Conservation (phyloP, 2,113 vertebrate species). For the Paraplagusia blochii region DNA sequence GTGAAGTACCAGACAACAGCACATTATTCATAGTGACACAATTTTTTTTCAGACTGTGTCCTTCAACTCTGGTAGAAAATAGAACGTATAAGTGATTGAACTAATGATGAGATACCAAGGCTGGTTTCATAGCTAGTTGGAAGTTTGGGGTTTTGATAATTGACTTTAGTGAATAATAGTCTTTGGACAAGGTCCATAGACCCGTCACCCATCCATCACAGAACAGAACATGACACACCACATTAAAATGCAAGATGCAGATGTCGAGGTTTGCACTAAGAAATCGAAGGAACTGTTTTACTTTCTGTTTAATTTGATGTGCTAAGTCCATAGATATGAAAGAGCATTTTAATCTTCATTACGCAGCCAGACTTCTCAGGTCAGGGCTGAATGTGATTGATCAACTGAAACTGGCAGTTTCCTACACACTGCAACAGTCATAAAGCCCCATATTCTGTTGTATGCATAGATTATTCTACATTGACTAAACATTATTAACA, state of each 20-base stretch:
- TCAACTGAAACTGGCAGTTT: not conserved
- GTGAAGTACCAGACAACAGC: not conserved
- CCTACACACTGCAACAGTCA: not conserved
- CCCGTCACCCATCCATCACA: too few relatives aligned
- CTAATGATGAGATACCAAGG: slow-evolving; percentile 13
- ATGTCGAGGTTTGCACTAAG: too few relatives aligned
- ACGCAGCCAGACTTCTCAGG: not conserved
- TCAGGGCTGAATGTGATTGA: not conserved
- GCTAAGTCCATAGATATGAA: not conserved
- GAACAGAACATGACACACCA: too few relatives aligned
- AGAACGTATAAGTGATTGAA: slow-evolving; percentile 16
- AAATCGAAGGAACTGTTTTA: too few relatives aligned
- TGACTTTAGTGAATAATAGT: too few relatives aligned
- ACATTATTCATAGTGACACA: slow-evolving; percentile 24
- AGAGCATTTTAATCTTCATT: slow-evolving; percentile 1
- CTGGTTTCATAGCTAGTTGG: too few relatives aligned
- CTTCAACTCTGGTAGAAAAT: slow-evolving; percentile 10
- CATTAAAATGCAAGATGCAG: too few relatives aligned
- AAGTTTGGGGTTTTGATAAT: too few relatives aligned
- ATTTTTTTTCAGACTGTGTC: slow-evolving; percentile 27
- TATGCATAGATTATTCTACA: not conserved
- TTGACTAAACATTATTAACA: not conserved
- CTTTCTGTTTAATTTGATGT: too few relatives aligned
- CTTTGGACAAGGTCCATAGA: too few relatives aligned
- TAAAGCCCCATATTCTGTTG: not conserved